Base-by-base conservation (phyloP, 2,888 invertebrate genomes). In the Andrena flavipes region DNA sequence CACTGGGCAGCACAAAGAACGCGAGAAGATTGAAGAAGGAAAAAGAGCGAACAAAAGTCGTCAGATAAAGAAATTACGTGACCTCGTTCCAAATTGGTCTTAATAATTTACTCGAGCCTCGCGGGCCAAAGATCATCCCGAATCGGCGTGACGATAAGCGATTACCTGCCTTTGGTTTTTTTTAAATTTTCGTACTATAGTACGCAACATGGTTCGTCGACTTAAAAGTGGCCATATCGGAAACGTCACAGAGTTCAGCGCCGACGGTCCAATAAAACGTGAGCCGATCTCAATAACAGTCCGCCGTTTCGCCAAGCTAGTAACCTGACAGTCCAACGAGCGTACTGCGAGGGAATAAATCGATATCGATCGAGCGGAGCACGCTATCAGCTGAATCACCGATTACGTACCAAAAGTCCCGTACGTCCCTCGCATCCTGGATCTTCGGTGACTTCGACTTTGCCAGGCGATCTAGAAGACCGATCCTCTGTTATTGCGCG, bases 391-490 rank as follows among this genome's bases (percentile, higher is more conserved):
- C 13, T 23, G 8, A 35, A 35, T 63, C 48, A 2, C 10, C 3
- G 13, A 26, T 60, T 8, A 80, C 84, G 26, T 84, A 84, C 84
- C 83, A 23, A 84, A 84, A 0, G 84, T 84, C 13, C 84, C 80
- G 8, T 83, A 84, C n/a, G 29, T 60, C 29, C 23, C 4, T 51
- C 56, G 67, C 84, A 84, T 80, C 65, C 35, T 62, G 8, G 48
- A n/a, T n/a, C 29, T 5, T 30, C n/a, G 35, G 67, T 30, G 2
- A 8, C n/a, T 3, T 20, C 51, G 51, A 20, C 2, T 30, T 10
- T 26, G 16, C 68, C 20, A 54, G 20, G 13, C 69, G 48, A 48
- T 63, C 20, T n/a, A 8, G 8, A 8, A 2, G 29, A 56, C 59
- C 68, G 35, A 48, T 33, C 8, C 10, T 56, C 29, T 2, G n/a